Evolutionary conservation across 2,888 invertebrate species (phyloP), one percentile per base, ranked within the genome.

Genomic region (Salpingus planirostris): DNA sequence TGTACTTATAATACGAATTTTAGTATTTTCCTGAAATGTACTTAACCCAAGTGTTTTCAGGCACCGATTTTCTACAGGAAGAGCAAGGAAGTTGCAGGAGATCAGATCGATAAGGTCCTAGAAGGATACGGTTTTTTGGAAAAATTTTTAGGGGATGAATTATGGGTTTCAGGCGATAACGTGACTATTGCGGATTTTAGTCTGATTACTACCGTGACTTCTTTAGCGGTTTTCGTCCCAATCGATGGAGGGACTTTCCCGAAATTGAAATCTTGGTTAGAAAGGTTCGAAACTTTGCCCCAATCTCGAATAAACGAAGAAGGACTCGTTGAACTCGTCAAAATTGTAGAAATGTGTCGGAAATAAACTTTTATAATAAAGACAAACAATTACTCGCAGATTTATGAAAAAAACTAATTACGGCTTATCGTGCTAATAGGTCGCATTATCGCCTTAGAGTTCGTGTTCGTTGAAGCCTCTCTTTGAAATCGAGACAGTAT

Each of bases 131-230:
- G 47, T 1, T 64, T 67, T 31, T 33, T 72, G 21, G 72, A 75
- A 40, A 54, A 48, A 5, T 72, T 69, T 40, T 60, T 75, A 0
- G 55, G 57, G 3, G 60, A 59, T 6, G 59, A 64, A 1, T 60
- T 67, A 18, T 76, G 67, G 56, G 55, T 72, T 28, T 71, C 72
- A n/a, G 70, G 68, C 1, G 61, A 71, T 26, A 50, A 61, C 6
- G 23, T 59, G 11, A 54, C 58, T 1, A 48, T 60, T 22, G 57
- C 58, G n/a, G 60, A 60, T 38, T 34, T 57, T 15, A 51, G 54
- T 35, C 40, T 50, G 11, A 41, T 52, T 15, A 42, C 67, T 2
- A 69, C 71, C 2, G 50, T 71, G 7, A 67, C 66, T 11, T 67
- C 71, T 1, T 44, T 69, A 14, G 50, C 60, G 37, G 38, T 44